Conservation (phyloP, 2,113 vertebrate genomes). For the Hystrix cristata region DNA sequence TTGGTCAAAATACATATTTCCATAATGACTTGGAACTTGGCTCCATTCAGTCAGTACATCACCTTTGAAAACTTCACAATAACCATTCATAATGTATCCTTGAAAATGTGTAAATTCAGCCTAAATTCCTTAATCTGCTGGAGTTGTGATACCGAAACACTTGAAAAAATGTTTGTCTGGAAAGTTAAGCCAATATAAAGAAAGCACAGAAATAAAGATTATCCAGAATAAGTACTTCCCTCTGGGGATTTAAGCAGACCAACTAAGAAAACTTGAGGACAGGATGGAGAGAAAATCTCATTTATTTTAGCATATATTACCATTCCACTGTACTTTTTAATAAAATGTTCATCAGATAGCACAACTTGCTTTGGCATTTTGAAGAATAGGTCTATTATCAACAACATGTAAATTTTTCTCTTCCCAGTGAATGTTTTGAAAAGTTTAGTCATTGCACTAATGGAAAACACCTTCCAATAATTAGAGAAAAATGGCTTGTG, state of each 20-base stretch:
- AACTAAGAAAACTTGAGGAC: background rate
- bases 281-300: background rate
- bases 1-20: background rate
- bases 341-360: slow-evolving; percentile 74
- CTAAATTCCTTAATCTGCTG: background rate
- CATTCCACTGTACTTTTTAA: slow-evolving; percentile 63
- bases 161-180: background rate
- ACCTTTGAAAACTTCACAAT: background rate
- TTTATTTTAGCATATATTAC: slow-evolving; percentile 41
- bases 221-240: background rate
- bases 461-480: slow-evolving; percentile 72
- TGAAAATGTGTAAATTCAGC: background rate
- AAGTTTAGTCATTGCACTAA: slow-evolving; percentile 75
- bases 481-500: slow-evolving; percentile 62
- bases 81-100: background rate
- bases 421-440: slow-evolving; percentile 68
- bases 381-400: slow-evolving; percentile 81
- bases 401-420: slow-evolving; percentile 69
- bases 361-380: slow-evolving; percentile 79
- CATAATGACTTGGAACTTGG: background rate
- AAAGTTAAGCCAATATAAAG: background rate
- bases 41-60: background rate
- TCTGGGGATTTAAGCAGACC: background rate
- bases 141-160: background rate
- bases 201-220: background rate